Percentiles rank a stretch among this genome's conserved stretches.
Evolutionary conservation across 2,113 vertebrate genomes (phyloP).

Genomic region (Rattus norvegicus): GRCr8 NC_086019.1:21278001-21278500

Average conservation of each 20-base stretch:
- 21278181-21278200: constrained; percentile 39
- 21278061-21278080: background rate
- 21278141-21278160: constrained; percentile 44
- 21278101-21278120: background rate
- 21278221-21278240: background rate
- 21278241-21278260: background rate
- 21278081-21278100: background rate
- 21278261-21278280: background rate
- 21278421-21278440: background rate
- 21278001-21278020: background rate
- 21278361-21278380: rapidly evolving
- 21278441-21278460: background rate
- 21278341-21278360: rapidly evolving
- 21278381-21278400: background rate
- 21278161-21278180: background rate
- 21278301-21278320: background rate
- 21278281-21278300: background rate
- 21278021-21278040: background rate
- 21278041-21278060: background rate
- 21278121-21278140: background rate
- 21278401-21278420: background rate
- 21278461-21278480: background rate
- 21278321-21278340: background rate
- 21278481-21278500: background rate
- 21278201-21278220: background rate